Evolutionary conservation across 1,140 invertebrate species (phyloP).

Genomic region (Anadara kagoshimensis): DNA sequence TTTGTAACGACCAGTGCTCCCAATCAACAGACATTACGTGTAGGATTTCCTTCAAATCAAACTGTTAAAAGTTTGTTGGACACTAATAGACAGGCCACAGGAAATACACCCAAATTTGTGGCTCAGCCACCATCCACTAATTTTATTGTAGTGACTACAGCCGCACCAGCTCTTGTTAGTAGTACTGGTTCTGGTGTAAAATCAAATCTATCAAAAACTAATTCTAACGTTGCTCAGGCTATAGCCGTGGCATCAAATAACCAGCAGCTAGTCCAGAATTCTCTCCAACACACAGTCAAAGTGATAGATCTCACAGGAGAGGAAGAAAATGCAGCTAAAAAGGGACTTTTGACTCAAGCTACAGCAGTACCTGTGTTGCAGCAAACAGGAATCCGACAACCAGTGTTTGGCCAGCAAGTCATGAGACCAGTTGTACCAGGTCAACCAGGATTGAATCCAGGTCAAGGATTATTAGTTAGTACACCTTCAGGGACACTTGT

Average conservation of each 20-base stretch:
- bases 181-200: not conserved
- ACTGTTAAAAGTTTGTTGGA: constrained; percentile 42
- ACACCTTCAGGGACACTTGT: constrained; percentile 46
- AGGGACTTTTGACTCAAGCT: constrained; percentile 8
- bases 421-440: constrained; percentile 23
- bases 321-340: constrained; percentile 39
- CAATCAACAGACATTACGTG: not conserved
- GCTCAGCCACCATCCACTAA: not conserved
- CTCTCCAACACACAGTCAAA: constrained; percentile 26
- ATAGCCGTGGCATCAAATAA: too few species aligned
- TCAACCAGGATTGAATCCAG: constrained; percentile 17
- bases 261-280: not conserved
- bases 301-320: constrained; percentile 54
- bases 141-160: constrained; percentile 34
- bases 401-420: constrained; percentile 1
- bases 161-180: constrained; percentile 2
- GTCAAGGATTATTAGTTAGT: constrained; percentile 44
- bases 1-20: too few species aligned
- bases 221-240: too few species aligned
- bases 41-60: constrained; percentile 25
- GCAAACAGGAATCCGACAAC: not conserved
- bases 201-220: too few species aligned
- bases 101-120: too few species aligned
- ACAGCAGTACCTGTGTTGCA: not conserved
- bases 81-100: constrained; percentile 1